Evolutionary conservation across 2,888 invertebrate genomes (phyloP).

Genomic region (Hermodice carunculata): DNA sequence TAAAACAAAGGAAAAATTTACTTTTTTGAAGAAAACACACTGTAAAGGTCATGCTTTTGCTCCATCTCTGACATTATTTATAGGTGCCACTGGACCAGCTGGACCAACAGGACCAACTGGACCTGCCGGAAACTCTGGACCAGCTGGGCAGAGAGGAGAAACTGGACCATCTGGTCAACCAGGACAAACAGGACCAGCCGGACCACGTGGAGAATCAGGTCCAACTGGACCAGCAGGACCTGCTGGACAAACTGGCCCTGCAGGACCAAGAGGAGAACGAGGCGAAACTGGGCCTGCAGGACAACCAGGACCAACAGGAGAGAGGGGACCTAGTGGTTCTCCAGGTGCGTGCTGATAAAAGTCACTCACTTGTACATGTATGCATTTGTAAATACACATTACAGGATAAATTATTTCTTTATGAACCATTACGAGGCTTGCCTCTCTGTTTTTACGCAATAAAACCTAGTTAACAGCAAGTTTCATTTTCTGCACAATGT

Average conservation of each 20-base stretch:
- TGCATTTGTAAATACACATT: no score
- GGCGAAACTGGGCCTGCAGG: slow-evolving; percentile 23
- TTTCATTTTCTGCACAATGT: no score
- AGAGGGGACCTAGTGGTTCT: slow-evolving; percentile 7
- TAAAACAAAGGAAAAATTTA: no score
- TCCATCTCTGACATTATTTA: no score
- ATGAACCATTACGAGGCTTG: no score
- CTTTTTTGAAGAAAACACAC: background rate
- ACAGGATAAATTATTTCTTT: no score
- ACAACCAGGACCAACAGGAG: slow-evolving; percentile 17
- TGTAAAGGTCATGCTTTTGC: no score
- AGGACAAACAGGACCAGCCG: slow-evolving; percentile 26
- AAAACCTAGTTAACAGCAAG: no score
- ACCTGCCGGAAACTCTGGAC: slow-evolving; percentile 16
- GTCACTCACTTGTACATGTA: no score
- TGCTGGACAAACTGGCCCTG: slow-evolving; percentile 23
- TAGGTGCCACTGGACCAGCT: slow-evolving; percentile 15
- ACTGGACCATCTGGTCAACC: slow-evolving; percentile 25
- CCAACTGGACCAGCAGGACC: slow-evolving; percentile 21
- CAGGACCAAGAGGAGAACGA: slow-evolving; percentile 22
- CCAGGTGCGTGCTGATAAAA: background rate
- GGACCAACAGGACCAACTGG: slow-evolving; percentile 27
- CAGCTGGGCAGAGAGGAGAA: slow-evolving; percentile 6
- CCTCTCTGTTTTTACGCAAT: no score
- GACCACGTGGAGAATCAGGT: slow-evolving; percentile 21